These are phyloP conservation scores for Chaenogobius annularis DNA, from an alignment of 2,113 vertebrate genomes.

Conservation along the genomic window DNA sequence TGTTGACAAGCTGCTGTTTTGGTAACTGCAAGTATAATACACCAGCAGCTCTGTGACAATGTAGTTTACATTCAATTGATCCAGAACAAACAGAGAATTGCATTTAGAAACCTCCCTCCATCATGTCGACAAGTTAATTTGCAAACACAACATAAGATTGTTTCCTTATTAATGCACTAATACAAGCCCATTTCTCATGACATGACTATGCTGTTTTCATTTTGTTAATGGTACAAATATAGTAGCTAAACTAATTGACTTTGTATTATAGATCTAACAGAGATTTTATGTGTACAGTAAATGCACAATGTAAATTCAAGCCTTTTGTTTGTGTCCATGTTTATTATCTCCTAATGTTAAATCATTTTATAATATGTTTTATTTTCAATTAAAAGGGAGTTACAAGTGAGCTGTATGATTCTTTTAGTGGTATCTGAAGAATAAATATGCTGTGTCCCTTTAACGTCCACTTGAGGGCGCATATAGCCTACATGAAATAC, in stretches of 20 bases:
- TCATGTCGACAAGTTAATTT: background rate
- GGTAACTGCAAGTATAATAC: constrained; percentile 14
- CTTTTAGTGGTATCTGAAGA: background rate
- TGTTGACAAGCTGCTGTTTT: constrained; percentile 14
- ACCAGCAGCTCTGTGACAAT: background rate
- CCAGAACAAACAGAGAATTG: background rate
- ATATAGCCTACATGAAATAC: constrained; percentile 6
- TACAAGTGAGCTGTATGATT: background rate
- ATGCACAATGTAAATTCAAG: constrained; percentile 57
- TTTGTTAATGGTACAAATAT: constrained; percentile 25
- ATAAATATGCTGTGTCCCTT: background rate
- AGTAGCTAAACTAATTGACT: constrained; percentile 27
- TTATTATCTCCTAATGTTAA: constrained; percentile 36
- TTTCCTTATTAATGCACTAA: constrained; percentile 15
- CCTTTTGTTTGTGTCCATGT: constrained; percentile 27
- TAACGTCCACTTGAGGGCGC: constrained; percentile 50
- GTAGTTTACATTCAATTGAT: background rate
- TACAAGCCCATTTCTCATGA: background rate
- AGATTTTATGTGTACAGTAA: constrained; percentile 35
- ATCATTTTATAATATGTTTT: constrained; percentile 57
- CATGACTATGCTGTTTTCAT: constrained; percentile 14
- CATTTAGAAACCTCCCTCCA: background rate
- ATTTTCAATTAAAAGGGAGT: constrained; percentile 63
- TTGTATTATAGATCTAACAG: constrained; percentile 8
- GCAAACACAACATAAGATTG: background rate